A percentile compares a stretch with the other conserved stretches of the same genome.
phyloP scores from a whole-genome alignment of 2,888 invertebrate genomes.

The Dynastes grantii region DNA sequence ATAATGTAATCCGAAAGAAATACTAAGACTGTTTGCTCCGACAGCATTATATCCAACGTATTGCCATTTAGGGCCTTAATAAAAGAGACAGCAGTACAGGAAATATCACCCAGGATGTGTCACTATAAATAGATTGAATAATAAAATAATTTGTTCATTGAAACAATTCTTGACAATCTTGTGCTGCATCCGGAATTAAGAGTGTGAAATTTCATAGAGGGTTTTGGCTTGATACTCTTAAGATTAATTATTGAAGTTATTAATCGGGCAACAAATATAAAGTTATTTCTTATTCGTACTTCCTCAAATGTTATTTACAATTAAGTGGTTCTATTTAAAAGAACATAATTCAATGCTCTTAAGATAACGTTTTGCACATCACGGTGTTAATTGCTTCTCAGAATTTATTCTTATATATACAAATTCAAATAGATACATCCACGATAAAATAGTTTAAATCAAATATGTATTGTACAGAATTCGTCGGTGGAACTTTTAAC shows the following conservation, averaged over 20 bases:
- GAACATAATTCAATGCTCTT: not conserved
- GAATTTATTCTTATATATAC: not conserved
- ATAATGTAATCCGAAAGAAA: not conserved
- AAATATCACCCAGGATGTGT: constrained; percentile 8
- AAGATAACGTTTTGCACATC: not conserved
- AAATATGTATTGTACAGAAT: too few relatives aligned
- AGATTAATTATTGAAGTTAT: too few relatives aligned
- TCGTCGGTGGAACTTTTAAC: too few relatives aligned
- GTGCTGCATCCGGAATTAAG: not conserved
- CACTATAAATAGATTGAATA: constrained; percentile 25
- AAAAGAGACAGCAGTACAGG: constrained; percentile 1
- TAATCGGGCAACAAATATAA: too few relatives aligned
- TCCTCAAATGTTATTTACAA: not conserved
- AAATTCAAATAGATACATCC: too few relatives aligned
- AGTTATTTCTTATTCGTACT: too few relatives aligned
- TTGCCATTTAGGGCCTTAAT: not conserved
- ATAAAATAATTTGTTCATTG: constrained; percentile 17
- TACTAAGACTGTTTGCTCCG: not conserved
- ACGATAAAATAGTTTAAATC: not conserved
- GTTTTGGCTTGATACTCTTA: not conserved
- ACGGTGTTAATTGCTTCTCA: not conserved
- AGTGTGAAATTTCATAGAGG: not conserved
- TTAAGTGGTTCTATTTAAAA: not conserved
- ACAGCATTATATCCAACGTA: not conserved
- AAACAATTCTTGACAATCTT: constrained; percentile 3